A percentile compares a stretch with the other conserved stretches of the same genome.
phyloP scores from a whole-genome alignment of 2,113 vertebrate genomes.

The Brachypteracias leptosomus region DNA sequence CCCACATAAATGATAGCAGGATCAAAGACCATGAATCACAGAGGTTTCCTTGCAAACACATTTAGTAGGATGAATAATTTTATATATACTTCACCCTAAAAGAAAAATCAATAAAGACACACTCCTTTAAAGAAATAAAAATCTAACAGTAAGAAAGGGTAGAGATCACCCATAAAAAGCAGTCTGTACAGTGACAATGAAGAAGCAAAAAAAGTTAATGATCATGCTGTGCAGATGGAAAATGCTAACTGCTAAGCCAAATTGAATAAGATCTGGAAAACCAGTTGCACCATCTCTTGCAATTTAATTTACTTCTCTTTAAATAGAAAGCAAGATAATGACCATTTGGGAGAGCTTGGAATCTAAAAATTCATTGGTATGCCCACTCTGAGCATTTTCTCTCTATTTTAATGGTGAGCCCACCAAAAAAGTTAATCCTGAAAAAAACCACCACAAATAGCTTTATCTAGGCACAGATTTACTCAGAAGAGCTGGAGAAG shows the following conservation, averaged over 20 bases:
- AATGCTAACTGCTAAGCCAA: constrained; percentile 40
- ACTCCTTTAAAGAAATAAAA: constrained; percentile 23
- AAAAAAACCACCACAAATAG: background rate
- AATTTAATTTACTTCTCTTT: constrained; percentile 62
- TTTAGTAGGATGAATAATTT: constrained; percentile 56
- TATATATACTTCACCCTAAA: constrained; percentile 33
- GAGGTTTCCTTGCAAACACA: constrained; percentile 45
- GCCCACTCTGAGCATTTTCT: background rate
- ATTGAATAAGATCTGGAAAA: constrained; percentile 65
- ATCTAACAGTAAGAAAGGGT: background rate
- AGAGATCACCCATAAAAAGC: constrained; percentile 36
- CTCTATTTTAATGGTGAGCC: background rate
- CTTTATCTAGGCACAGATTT: background rate
- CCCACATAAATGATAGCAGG: constrained; percentile 35
- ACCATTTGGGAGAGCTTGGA: background rate
- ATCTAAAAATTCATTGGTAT: constrained; percentile 31
- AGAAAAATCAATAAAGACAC: constrained; percentile 55
- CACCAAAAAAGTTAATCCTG: background rate
- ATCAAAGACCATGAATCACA: constrained; percentile 51
- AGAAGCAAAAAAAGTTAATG: constrained; percentile 38
- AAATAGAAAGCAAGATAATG: constrained; percentile 60
- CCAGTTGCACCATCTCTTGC: constrained; percentile 18
- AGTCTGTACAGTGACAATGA: background rate
- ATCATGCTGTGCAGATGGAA: constrained; percentile 57
- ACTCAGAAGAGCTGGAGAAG: background rate